Evolutionary conservation across 2,113 vertebrate genomes (phyloP), one percentile per base, ranked within the genome.

Genomic region (Paraplagusia blochii): DNA sequence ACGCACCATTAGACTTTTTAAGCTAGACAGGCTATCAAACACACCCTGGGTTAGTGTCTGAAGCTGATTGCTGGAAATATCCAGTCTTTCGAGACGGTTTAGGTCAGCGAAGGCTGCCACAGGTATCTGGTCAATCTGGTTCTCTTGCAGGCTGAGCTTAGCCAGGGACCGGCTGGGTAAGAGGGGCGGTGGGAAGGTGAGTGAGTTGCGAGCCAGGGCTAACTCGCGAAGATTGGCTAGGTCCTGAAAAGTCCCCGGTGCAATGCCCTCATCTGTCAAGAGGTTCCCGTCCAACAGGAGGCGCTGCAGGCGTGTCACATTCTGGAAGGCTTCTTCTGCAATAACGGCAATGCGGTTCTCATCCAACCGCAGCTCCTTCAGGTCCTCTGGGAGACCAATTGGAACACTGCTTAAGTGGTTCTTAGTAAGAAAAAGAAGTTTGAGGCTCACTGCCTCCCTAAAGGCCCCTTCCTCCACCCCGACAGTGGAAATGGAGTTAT

Each of bases 391-490:
- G 56, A 98, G 93, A 54, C 96, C 96, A 1, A 97, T 93, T 12
- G 97, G 97, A 64, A 99, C 91, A 0, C 95, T 98, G 91, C 95
- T 98, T 63, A 98, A 86, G 77, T 98, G 95, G 76, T 99, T 99
- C 90, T 98, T 98, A 59, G 95, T 97, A 53, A 98, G 86, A 84
- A 99, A 98, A 58, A 99, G 89, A 72, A 98, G 85, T 82, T 95
- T 97, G 82, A 99, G 95, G 88, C 94, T 97, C 1, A 94, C 11
- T 0, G 96, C 95, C 89, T 97, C 96, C 46, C 93, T 89, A 77
- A 99, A 99, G 5, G 96, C 95, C 22, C 95, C 95, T 52, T 98
- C 95, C 66, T 98, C 96, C 74, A 99, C 95, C 0, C 97, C 97
- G 22, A 98, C 95, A 0, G 96, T 98, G 59, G 96, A 98, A 67